Conservation (phyloP, 2,797 vertebrate species). For the Esox lucius region DNA sequence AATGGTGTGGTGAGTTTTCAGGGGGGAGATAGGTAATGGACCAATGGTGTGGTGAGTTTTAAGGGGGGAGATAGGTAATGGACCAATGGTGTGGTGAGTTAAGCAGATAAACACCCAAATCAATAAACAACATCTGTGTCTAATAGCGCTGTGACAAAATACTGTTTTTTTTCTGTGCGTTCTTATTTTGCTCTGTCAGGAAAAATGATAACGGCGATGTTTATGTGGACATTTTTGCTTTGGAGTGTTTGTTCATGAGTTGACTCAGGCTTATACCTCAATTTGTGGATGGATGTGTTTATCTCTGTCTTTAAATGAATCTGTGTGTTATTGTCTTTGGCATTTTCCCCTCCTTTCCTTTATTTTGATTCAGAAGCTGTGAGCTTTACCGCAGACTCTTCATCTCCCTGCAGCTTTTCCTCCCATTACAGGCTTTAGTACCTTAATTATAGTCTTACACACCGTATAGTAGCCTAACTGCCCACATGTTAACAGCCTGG, state of each 20-base stretch:
- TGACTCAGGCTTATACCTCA: neutral
- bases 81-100: too few species aligned
- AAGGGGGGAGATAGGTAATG: too few species aligned
- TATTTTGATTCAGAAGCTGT: slow-evolving; percentile 37
- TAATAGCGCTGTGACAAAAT: neutral
- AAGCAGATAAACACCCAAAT: neutral
- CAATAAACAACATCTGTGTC: neutral
- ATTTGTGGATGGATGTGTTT: slow-evolving; percentile 3
- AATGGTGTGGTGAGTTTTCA: too few species aligned
- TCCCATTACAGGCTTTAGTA: slow-evolving; percentile 63
- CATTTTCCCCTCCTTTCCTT: slow-evolving; percentile 50
- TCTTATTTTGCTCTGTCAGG: slow-evolving; percentile 18
- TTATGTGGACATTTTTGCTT: slow-evolving; percentile 5
- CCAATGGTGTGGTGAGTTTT: too few species aligned
- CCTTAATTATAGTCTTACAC: slow-evolving; percentile 59
- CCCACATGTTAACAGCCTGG: slow-evolving; percentile 35
- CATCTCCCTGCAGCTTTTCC: slow-evolving; percentile 48
- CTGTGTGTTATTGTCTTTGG: slow-evolving; percentile 15
- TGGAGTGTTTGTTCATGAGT: neutral
- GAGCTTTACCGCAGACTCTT: slow-evolving; percentile 45
- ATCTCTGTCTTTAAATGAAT: slow-evolving; percentile 28
- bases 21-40: too few species aligned
- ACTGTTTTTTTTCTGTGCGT: too few species aligned
- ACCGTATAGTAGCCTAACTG: slow-evolving; percentile 50
- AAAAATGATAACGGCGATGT: slow-evolving; percentile 28